Evolutionary conservation across 2,888 invertebrate genomes (phyloP).

Genomic region (Trichopoda pennipes): DNA sequence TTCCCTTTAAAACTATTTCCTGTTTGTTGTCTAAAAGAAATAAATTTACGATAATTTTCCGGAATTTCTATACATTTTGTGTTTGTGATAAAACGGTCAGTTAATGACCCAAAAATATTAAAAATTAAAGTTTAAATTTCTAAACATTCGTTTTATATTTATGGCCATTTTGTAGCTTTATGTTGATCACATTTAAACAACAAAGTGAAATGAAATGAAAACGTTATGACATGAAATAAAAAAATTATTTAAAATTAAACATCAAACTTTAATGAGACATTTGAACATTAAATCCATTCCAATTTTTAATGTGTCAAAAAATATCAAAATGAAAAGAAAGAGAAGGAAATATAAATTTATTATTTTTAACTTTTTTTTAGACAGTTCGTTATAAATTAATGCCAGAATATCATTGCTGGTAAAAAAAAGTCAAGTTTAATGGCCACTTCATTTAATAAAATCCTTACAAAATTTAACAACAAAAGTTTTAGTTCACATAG

Average conservation of each 20-base stretch:
- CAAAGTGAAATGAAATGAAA: conserved; percentile 17
- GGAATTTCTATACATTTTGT: too few species aligned
- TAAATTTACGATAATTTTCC: too few species aligned
- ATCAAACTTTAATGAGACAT: conserved; percentile 44
- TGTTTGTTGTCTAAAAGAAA: too few species aligned
- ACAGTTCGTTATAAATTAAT: conserved; percentile 27
- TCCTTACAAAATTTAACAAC: conserved; percentile 40
- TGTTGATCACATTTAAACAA: not conserved
- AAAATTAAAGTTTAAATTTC: conserved; percentile 14
- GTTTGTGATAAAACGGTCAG: too few species aligned
- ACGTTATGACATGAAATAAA: conserved; percentile 10
- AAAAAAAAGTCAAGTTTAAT: conserved; percentile 23
- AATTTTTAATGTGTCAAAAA: conserved; percentile 40
- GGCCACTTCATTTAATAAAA: conserved; percentile 30
- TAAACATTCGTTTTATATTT: not conserved
- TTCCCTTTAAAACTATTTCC: too few species aligned
- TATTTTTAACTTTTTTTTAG: not conserved
- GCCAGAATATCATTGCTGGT: conserved; percentile 13
- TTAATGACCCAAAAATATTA: not conserved
- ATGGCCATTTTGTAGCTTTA: not conserved
- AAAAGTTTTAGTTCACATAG: conserved; percentile 22
- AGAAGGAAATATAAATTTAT: conserved; percentile 5
- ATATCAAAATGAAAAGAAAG: not conserved
- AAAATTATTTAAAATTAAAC: conserved; percentile 35
- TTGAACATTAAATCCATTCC: conserved; percentile 50